Percentiles rank a stretch among this genome's conserved stretches.
Evolutionary conservation across 2,888 invertebrate genomes (phyloP).

Genomic region (Himalopsyche japonica): DNA sequence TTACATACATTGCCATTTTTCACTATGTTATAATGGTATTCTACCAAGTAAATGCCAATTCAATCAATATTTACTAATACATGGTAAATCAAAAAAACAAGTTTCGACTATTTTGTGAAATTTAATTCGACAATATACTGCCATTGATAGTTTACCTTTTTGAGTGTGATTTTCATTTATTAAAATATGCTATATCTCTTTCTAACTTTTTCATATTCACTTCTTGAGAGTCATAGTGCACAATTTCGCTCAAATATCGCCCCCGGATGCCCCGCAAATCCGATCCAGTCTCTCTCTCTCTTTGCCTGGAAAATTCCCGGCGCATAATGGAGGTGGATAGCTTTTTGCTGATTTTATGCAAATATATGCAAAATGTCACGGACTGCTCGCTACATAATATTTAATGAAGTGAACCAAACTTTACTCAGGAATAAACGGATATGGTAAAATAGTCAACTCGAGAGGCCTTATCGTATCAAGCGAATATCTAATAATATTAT

Average conservation of each 20-base stretch:
- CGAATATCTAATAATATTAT: no score
- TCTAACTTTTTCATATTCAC: not conserved
- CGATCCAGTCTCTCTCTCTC: not conserved
- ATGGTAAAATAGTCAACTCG: not conserved
- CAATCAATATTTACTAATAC: no score
- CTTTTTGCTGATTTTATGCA: constrained; percentile 37
- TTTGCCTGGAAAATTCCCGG: constrained; percentile 7
- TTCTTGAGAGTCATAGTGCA: not conserved
- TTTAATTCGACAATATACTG: no score
- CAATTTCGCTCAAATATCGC: not conserved
- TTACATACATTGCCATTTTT: no score
- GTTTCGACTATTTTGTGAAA: no score
- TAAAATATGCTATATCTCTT: not conserved
- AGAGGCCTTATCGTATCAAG: not conserved
- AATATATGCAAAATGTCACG: constrained; percentile 38
- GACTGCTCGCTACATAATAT: constrained; percentile 32
- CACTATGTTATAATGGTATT: no score
- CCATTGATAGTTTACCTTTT: no score
- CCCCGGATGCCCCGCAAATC: not conserved
- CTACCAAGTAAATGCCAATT: no score
- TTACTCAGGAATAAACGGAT: not conserved
- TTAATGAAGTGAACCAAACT: constrained; percentile 26
- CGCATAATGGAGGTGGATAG: constrained; percentile 20
- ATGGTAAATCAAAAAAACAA: no score
- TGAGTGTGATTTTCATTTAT: no score